phyloP scores from a whole-genome alignment of 2,797 vertebrate species.

The Rhyacichthys aspro region DNA sequence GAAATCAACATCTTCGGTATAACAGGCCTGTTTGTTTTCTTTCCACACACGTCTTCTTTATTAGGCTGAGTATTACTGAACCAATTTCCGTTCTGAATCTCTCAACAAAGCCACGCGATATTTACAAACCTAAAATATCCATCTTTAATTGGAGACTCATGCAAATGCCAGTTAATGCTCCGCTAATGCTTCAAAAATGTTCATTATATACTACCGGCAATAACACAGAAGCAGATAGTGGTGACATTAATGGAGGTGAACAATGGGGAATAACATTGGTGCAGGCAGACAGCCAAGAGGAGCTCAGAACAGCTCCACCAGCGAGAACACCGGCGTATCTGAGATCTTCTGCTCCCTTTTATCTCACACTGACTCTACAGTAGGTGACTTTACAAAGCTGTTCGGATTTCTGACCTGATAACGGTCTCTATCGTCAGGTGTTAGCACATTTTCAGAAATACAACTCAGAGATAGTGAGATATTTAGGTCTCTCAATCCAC shows the following conservation, averaged over 20 bases:
- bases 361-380: slow-evolving; percentile 28
- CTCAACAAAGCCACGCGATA: slow-evolving; percentile 58
- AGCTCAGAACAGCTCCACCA: slow-evolving; percentile 11
- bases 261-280: slow-evolving; percentile 43
- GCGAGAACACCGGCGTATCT: slow-evolving; percentile 7
- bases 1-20: slow-evolving; percentile 41
- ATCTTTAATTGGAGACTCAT: slow-evolving; percentile 47
- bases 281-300: slow-evolving; percentile 48
- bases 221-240: slow-evolving; percentile 26
- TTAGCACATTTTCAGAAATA: no score
- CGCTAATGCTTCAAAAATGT: slow-evolving; percentile 53
- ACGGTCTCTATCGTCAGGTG: neutral
- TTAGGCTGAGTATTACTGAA: slow-evolving; percentile 39
- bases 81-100: slow-evolving; percentile 55
- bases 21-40: slow-evolving; percentile 53
- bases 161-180: slow-evolving; percentile 54
- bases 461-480: neutral
- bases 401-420: neutral
- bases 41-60: slow-evolving; percentile 48
- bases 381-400: slow-evolving; percentile 15
- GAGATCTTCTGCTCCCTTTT: slow-evolving; percentile 13
- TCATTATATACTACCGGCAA: slow-evolving; percentile 46
- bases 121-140: slow-evolving; percentile 56
- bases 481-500: no score
- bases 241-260: slow-evolving; percentile 33